These are phyloP conservation scores for Lutraria lutraria DNA, from an alignment of 2,888 invertebrate species.

Conservation along the genomic window DNA sequence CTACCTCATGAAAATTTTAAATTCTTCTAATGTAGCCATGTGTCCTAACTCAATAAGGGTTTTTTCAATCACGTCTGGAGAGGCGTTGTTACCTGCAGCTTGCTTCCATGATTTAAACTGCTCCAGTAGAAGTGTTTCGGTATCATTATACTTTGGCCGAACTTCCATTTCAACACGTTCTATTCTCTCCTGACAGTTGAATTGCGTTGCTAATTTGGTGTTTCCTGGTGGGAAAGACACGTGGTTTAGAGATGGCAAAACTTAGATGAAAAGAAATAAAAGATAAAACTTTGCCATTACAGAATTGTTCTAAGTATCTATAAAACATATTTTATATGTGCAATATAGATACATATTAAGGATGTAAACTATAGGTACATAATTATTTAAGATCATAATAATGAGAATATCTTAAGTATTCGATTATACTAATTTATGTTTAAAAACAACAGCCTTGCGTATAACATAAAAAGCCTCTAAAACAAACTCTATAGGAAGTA, in stretches of 20 bases:
- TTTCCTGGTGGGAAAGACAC: background rate
- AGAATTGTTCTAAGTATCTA: too few relatives aligned
- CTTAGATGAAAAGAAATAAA: background rate
- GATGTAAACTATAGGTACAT: too few relatives aligned
- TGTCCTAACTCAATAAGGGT: background rate
- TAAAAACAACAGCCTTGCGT: too few relatives aligned
- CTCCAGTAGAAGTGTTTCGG: background rate
- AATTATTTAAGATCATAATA: too few relatives aligned
- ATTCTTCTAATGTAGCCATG: background rate
- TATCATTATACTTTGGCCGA: background rate
- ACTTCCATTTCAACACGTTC: background rate
- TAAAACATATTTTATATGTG: too few relatives aligned
- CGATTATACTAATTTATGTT: too few relatives aligned
- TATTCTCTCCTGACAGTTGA: background rate
- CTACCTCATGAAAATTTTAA: background rate
- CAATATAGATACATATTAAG: too few relatives aligned
- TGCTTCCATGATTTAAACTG: conserved; percentile 10
- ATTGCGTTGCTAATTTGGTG: background rate
- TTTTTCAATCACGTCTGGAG: background rate
- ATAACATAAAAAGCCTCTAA: too few relatives aligned
- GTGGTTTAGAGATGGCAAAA: background rate
- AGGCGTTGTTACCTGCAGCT: background rate
- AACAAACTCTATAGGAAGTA: too few relatives aligned
- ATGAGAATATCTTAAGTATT: too few relatives aligned
- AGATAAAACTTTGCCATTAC: background rate